Percentiles rank a stretch among this genome's conserved stretches.
phyloP scores from a whole-genome alignment of 2,888 invertebrate species.

The Sminthurides aquaticus region DNA sequence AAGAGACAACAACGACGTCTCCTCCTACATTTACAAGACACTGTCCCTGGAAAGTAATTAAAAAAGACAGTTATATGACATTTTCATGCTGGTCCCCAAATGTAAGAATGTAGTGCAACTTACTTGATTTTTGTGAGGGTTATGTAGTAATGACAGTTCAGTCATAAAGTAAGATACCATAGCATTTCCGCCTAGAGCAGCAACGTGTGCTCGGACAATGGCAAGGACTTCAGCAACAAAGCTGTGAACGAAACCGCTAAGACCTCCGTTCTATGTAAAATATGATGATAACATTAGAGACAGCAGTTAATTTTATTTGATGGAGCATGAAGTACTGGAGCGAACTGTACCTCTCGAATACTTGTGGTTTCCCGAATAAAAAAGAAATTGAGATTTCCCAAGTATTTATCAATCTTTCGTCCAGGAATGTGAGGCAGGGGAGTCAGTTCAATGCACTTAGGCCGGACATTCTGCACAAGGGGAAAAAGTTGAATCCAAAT shows the following conservation, averaged over 20 bases:
- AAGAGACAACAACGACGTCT: too few relatives aligned
- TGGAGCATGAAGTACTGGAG: not conserved
- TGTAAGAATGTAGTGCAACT: constrained; percentile 35
- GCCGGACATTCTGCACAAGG: constrained; percentile 2
- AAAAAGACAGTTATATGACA: too few relatives aligned
- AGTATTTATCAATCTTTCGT: constrained; percentile 66
- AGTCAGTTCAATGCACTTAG: constrained; percentile 61
- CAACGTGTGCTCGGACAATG: constrained; percentile 85
- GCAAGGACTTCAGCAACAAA: constrained; percentile 89
- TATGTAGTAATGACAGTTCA: constrained; percentile 81
- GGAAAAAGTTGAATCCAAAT: too few relatives aligned
- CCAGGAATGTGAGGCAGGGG: constrained; percentile 73
- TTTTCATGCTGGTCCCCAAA: not conserved
- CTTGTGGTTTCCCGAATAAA: constrained; percentile 92
- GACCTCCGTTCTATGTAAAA: constrained; percentile 65
- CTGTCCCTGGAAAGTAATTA: constrained; percentile 70
- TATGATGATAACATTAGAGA: not conserved
- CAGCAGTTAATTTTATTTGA: not conserved
- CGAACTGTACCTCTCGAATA: constrained; percentile 60
- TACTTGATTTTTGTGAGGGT: constrained; percentile 94
- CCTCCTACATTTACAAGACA: constrained; percentile 92
- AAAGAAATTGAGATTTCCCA: constrained; percentile 87
- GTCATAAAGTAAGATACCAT: constrained; percentile 89
- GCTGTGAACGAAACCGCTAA: constrained; percentile 88
- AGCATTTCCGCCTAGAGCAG: constrained; percentile 88